Percentiles rank a stretch among this genome's conserved stretches.
phyloP scores from a whole-genome alignment of 2,113 vertebrate species.

The Oryctolagus cuniculus region mOryCun1.1 NC_091443.1:20350001-20350500 shows the following conservation, averaged over 20 bases:
- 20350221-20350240: neutral
- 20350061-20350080: slow-evolving; percentile 27
- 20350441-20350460: too few relatives aligned
- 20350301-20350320: neutral
- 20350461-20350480: neutral
- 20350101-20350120: neutral
- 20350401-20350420: neutral
- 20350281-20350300: neutral
- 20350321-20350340: neutral
- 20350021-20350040: neutral
- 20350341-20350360: neutral
- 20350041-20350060: neutral
- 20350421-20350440: too few relatives aligned
- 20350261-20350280: neutral
- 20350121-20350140: neutral
- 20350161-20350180: neutral
- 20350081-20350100: neutral
- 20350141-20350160: neutral
- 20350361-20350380: neutral
- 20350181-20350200: neutral
- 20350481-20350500: neutral
- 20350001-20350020: neutral
- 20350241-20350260: neutral
- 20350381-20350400: neutral
- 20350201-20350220: neutral